A percentile compares a stretch with the other conserved stretches of the same genome.
Evolutionary conservation across 2,113 vertebrate species (phyloP).

Genomic region (Hassar affinis): DNA sequence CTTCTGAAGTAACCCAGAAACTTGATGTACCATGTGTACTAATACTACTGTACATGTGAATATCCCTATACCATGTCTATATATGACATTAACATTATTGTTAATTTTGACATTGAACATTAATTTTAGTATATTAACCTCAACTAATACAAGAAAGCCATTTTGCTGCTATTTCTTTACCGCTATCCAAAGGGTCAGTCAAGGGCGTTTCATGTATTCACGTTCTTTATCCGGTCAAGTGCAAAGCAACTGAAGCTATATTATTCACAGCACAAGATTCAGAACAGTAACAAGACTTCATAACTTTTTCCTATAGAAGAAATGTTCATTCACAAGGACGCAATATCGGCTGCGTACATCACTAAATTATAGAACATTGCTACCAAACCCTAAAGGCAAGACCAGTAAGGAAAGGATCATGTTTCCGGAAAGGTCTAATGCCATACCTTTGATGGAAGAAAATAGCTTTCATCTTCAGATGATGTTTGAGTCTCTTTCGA

Average conservation of each 20-base stretch:
- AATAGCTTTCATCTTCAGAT: slow-evolving; percentile 71
- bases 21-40: not conserved
- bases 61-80: not conserved
- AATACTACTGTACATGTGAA: not conserved
- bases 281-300: too few species aligned
- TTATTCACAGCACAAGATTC: not conserved
- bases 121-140: not conserved
- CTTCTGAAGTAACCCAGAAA: not conserved
- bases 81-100: too few species aligned
- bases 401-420: not conserved
- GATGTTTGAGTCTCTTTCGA: slow-evolving; percentile 69
- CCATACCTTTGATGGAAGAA: slow-evolving; percentile 61
- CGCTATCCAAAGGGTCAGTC: not conserved
- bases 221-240: not conserved
- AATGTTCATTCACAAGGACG: not conserved
- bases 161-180: not conserved
- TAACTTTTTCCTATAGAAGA: not conserved
- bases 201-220: not conserved
- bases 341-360: too few species aligned
- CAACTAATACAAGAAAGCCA: not conserved
- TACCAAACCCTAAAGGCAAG: not conserved
- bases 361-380: not conserved
- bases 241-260: not conserved
- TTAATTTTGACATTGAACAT: too few species aligned
- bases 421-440: slow-evolving; percentile 37